Conservation (phyloP, 2,113 vertebrate genomes). For the Tachycineta bicolor region DNA sequence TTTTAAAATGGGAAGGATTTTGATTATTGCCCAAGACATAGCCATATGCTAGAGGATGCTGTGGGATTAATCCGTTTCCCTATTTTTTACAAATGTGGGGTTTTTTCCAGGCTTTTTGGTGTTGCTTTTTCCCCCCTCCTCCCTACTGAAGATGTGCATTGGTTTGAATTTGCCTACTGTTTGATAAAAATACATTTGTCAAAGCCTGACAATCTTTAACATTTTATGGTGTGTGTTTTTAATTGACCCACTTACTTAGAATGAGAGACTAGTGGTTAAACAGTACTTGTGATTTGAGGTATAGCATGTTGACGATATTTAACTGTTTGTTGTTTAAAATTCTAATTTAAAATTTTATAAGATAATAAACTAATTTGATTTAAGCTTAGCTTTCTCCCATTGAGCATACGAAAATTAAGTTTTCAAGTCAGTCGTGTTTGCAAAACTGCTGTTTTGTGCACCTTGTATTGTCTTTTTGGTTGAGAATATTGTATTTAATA, state of each 20-base stretch:
- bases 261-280: constrained; percentile 74
- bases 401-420: constrained; percentile 73
- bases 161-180: constrained; percentile 76
- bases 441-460: constrained; percentile 77
- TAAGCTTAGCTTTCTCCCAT: constrained; percentile 70
- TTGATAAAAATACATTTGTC: constrained; percentile 77
- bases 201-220: constrained; percentile 76
- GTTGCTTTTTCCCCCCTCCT: not conserved
- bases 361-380: constrained; percentile 74
- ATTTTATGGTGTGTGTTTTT: constrained; percentile 72
- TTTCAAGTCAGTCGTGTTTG: constrained; percentile 71
- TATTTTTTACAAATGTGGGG: constrained; percentile 58
- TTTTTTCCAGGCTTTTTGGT: constrained; percentile 65
- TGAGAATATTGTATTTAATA: constrained; percentile 71
- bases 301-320: constrained; percentile 80
- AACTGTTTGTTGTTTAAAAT: constrained; percentile 76
- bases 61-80: constrained; percentile 59
- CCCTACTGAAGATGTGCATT: constrained; percentile 67
- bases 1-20: constrained; percentile 72
- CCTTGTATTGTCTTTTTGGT: constrained; percentile 76
- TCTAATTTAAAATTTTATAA: constrained; percentile 75
- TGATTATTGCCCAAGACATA: constrained; percentile 66
- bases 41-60: constrained; percentile 58
- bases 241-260: constrained; percentile 72
- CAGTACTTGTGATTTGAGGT: constrained; percentile 80